A percentile compares a stretch with the other conserved stretches of the same genome.
These are phyloP conservation scores for Brachyrhaphis roseni DNA, from an alignment of 2,797 vertebrate genomes.

Conservation along the genomic window DNA sequence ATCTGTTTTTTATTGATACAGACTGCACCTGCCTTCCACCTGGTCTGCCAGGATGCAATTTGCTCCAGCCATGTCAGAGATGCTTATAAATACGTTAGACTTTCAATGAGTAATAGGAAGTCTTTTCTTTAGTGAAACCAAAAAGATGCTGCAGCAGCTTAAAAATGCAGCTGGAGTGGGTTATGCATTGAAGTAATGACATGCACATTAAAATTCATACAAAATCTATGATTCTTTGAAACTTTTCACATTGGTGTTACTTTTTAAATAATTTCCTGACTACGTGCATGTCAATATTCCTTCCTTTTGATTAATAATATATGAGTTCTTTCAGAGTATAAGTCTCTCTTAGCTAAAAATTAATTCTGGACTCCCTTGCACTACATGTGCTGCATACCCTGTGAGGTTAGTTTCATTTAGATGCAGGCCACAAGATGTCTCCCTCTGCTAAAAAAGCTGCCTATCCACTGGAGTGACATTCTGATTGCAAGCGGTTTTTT, in stretches of 20 bases:
- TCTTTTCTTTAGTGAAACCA: conserved; percentile 1
- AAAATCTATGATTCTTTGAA: conserved; percentile 4
- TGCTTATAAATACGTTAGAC: conserved; percentile 42
- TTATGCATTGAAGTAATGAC: background rate
- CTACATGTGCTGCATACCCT: conserved; percentile 50
- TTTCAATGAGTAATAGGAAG: conserved; percentile 20
- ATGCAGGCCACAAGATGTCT: conserved; percentile 81
- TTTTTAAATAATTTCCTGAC: conserved; percentile 21
- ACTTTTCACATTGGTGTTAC: conserved; percentile 15
- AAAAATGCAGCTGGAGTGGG: conserved; percentile 9
- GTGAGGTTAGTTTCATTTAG: conserved; percentile 59
- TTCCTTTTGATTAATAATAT: conserved; percentile 63
- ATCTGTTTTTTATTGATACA: conserved; percentile 77
- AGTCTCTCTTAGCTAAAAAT: conserved; percentile 46
- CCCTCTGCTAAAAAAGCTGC: conserved; percentile 75
- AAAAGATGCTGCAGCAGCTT: background rate
- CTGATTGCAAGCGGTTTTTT: conserved; percentile 24
- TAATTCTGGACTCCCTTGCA: conserved; percentile 53
- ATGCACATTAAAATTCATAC: conserved; percentile 9
- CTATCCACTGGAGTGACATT: conserved; percentile 35
- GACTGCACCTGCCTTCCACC: conserved; percentile 47
- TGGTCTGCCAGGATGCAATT: conserved; percentile 36
- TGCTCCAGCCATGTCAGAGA: conserved; percentile 46
- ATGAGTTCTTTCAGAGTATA: conserved; percentile 50
- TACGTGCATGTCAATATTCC: conserved; percentile 31